Percentiles rank a stretch among this genome's conserved stretches.
Conservation (phyloP, 2,888 invertebrate genomes). For the Phasia obesa region DNA sequence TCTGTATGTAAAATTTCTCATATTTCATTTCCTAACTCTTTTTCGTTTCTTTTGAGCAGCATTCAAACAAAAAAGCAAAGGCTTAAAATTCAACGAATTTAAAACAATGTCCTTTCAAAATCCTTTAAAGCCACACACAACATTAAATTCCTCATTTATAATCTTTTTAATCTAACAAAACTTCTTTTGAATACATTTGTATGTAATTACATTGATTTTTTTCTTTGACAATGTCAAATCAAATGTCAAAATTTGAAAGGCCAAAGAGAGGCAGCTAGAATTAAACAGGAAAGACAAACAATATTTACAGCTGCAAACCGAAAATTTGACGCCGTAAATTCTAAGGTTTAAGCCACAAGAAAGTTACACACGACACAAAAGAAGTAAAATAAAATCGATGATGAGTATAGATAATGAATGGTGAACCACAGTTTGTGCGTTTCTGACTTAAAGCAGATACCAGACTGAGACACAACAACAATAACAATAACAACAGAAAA, state of each 20-base stretch:
- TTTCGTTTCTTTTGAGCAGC: neutral
- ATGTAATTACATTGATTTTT: constrained; percentile 40
- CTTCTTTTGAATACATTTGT: constrained; percentile 36
- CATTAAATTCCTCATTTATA: neutral
- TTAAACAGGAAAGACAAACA: constrained; percentile 10
- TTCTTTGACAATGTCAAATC: constrained; percentile 60
- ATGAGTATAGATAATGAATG: constrained; percentile 66
- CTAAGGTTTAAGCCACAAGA: constrained; percentile 46
- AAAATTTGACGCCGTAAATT: constrained; percentile 53
- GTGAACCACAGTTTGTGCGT: constrained; percentile 65
- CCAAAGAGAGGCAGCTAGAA: constrained; percentile 31
- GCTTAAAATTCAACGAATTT: neutral
- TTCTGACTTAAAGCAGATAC: constrained; percentile 40
- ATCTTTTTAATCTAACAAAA: constrained; percentile 27
- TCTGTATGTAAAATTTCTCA: neutral
- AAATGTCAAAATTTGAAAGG: constrained; percentile 56
- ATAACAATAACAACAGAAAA: constrained; percentile 23
- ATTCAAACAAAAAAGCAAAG: neutral
- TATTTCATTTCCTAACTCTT: constrained; percentile 9
- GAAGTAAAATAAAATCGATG: constrained; percentile 47
- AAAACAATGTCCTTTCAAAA: neutral
- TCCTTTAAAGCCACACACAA: neutral
- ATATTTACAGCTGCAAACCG: constrained; percentile 62
- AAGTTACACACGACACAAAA: constrained; percentile 15
- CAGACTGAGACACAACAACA: neutral